phyloP scores from a whole-genome alignment of 1,140 invertebrate species.

The Phymorhynchus buccinoides region DNA sequence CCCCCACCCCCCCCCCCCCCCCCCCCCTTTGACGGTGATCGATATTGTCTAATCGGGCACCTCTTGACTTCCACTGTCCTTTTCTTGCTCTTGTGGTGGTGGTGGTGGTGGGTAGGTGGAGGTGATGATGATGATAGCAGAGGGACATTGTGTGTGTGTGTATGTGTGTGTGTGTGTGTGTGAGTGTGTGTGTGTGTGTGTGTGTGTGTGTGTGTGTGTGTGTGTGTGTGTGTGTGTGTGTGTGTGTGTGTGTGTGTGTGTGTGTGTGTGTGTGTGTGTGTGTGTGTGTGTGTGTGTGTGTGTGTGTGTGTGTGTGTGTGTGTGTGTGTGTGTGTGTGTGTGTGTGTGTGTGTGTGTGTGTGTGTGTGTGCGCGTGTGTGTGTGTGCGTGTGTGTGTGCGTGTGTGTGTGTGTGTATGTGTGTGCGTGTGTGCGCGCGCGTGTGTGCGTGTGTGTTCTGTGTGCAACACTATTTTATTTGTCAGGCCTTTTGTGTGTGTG shows the following conservation, averaged over 20 bases:
- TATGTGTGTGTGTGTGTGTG: neutral
- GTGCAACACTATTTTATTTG: too few species aligned
- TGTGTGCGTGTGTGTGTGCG: neutral
- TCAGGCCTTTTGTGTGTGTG: neutral
- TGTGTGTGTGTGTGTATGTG: neutral
- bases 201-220: neutral
- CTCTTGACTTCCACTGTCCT: too few species aligned
- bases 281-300: neutral
- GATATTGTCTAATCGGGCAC: too few species aligned
- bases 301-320: neutral
- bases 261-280: neutral
- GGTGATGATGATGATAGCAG: too few species aligned
- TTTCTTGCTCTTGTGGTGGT: too few species aligned
- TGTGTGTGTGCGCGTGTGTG: conserved; percentile 15
- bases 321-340: conserved; percentile 19
- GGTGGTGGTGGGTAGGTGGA: too few species aligned
- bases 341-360: conserved; percentile 13
- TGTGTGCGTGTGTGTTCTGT: too few species aligned
- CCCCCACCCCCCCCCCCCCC: too few species aligned
- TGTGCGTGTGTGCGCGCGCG: conserved; percentile 17
- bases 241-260: neutral
- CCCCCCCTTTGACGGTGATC: too few species aligned
- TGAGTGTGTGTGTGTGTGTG: neutral
- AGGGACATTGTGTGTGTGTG: too few species aligned
- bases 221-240: neutral